A percentile compares a stretch with the other conserved stretches of the same genome.
These are phyloP conservation scores for Porites evermanni DNA, from an alignment of 92 coral and sea anemone genomes.

Conservation along the genomic window DNA sequence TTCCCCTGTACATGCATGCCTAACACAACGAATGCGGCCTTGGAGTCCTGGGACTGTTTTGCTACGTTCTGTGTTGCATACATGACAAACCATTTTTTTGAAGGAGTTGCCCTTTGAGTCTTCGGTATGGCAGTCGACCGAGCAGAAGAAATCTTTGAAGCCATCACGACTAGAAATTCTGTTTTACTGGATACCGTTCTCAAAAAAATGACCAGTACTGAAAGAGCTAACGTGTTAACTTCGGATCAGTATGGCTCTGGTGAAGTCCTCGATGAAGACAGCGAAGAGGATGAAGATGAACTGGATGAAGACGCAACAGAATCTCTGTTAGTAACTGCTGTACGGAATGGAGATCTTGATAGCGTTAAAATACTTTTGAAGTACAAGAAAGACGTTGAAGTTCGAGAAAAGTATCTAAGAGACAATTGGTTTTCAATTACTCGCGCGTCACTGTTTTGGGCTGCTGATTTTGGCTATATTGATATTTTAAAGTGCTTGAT, in stretches of 20 bases:
- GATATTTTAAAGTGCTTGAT: no score
- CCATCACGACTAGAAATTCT: background rate
- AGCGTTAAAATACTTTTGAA: background rate
- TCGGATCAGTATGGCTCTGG: background rate
- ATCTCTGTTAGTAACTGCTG: background rate
- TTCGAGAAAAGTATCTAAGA: background rate
- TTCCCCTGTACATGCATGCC: no score
- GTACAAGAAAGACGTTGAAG: background rate
- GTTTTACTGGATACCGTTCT: background rate
- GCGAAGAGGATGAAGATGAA: no score
- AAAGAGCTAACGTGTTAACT: background rate
- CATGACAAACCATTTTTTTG: no score
- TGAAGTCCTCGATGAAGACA: background rate
- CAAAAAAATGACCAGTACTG: background rate
- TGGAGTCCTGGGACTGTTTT: no score
- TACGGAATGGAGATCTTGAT: background rate
- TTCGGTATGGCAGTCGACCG: background rate
- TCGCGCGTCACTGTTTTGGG: no score
- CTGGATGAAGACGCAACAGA: no score
- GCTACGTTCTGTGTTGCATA: no score
- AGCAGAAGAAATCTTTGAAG: background rate
- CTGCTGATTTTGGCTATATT: no score
- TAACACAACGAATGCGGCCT: no score
- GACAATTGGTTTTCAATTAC: no score
- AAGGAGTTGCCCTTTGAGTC: no score